Conservation (phyloP, 2,797 vertebrate species). For the Philypnodon macrostomus region DNA sequence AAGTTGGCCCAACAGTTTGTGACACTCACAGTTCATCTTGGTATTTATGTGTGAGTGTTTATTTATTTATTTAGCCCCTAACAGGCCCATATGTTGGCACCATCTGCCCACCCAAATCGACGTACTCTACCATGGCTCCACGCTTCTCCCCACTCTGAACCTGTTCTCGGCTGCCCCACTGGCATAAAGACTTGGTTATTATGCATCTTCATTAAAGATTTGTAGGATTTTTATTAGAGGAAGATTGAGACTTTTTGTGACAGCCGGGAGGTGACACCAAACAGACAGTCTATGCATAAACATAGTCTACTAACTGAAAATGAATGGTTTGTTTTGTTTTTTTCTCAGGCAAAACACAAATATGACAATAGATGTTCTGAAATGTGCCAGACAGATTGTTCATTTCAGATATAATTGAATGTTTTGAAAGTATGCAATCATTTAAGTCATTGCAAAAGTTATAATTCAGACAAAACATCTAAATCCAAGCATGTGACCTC, state of each 20-base stretch:
- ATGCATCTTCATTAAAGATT: constrained; percentile 31
- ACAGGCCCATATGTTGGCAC: constrained; percentile 69
- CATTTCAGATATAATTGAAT: too few relatives aligned
- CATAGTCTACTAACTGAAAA: too few relatives aligned
- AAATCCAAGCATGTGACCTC: too few relatives aligned
- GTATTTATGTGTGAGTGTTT: constrained; percentile 67
- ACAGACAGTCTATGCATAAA: too few relatives aligned
- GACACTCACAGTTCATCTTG: constrained; percentile 63
- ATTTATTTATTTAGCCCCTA: constrained; percentile 76
- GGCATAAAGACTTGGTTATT: constrained; percentile 13
- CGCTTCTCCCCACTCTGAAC: constrained; percentile 40
- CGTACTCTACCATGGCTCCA: constrained; percentile 33
- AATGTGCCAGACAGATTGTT: too few relatives aligned
- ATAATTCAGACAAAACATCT: too few relatives aligned
- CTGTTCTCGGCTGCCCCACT: constrained; percentile 30
- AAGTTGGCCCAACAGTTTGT: constrained; percentile 55
- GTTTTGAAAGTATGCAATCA: too few relatives aligned
- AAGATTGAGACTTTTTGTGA: not conserved
- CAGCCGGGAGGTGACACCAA: too few relatives aligned
- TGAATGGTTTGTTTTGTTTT: too few relatives aligned
- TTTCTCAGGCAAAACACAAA: too few relatives aligned
- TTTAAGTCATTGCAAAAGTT: too few relatives aligned
- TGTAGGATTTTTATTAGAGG: constrained; percentile 2
- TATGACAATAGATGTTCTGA: too few relatives aligned
- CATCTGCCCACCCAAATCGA: constrained; percentile 67